A percentile compares a stretch with the other conserved stretches of the same genome.
Evolutionary conservation across 1,140 invertebrate species (phyloP).

Genomic region (Hypothenemus hampei): DNA sequence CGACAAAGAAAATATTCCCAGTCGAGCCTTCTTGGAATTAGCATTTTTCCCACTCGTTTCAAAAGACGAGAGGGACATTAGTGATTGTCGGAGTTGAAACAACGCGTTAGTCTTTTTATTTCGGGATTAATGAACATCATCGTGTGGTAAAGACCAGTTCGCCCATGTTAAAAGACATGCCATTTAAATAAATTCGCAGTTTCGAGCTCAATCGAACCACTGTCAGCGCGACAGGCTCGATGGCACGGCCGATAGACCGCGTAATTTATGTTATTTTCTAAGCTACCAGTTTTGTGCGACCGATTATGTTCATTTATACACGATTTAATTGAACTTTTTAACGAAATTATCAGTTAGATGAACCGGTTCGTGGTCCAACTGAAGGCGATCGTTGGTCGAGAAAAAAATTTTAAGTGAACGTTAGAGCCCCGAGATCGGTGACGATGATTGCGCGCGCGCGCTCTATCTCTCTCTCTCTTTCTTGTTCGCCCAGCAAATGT

Average conservation of each 20-base stretch:
- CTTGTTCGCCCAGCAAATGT: too few species aligned
- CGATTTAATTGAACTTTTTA: not conserved
- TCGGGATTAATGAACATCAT: constrained; percentile 10
- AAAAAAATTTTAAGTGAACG: too few species aligned
- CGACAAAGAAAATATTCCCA: not conserved
- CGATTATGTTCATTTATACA: not conserved
- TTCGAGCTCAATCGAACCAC: not conserved
- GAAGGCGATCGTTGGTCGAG: too few species aligned
- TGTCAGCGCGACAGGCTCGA: constrained; percentile 1
- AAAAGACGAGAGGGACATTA: not conserved
- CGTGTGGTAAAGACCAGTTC: constrained; percentile 10
- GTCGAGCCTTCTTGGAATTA: not conserved
- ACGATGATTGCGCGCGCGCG: too few species aligned
- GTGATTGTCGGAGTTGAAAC: not conserved
- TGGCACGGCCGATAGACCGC: not conserved
- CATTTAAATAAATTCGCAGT: constrained; percentile 13
- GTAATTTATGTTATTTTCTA: constrained; percentile 8
- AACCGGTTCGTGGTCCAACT: too few species aligned
- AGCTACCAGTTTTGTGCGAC: constrained; percentile 1
- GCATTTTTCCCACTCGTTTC: not conserved
- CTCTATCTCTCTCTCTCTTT: too few species aligned
- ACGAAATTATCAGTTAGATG: not conserved
- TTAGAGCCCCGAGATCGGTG: too few species aligned
- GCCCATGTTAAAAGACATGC: constrained; percentile 3
- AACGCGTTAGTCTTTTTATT: constrained; percentile 9